Conservation (phyloP, 2,113 vertebrate genomes). For the Leiothrix lutea region DNA sequence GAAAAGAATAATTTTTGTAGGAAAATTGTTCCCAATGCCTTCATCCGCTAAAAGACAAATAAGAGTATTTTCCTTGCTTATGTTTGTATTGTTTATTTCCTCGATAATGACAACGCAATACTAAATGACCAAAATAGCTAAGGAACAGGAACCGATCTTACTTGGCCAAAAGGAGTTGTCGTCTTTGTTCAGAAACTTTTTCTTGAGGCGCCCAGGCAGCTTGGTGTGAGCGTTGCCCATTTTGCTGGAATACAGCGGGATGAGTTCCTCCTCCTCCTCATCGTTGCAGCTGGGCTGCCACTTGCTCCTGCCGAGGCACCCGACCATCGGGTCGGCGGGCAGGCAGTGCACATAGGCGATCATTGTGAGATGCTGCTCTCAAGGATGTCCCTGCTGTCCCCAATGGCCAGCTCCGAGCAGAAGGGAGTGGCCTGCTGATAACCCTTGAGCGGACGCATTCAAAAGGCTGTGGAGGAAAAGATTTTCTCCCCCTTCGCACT, state of each 20-base stretch:
- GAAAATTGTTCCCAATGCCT: not conserved
- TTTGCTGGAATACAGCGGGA: constrained; percentile 62
- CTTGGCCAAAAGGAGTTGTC: constrained; percentile 80
- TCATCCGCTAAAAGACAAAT: not conserved
- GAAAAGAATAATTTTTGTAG: not conserved
- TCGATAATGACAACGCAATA: not conserved
- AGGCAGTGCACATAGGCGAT: constrained; percentile 83
- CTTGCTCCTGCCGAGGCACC: constrained; percentile 77
- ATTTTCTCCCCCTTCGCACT: not conserved
- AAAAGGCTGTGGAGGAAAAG: not conserved
- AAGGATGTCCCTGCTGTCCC: constrained; percentile 66
- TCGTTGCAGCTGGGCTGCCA: constrained; percentile 74
- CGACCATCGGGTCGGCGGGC: constrained; percentile 75
- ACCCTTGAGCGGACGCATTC: not conserved
- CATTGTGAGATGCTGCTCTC: constrained; percentile 73
- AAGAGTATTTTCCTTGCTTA: not conserved
- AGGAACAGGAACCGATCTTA: constrained; percentile 50
- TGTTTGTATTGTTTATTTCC: not conserved
- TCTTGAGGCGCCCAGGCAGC: constrained; percentile 68
- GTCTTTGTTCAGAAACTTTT: constrained; percentile 78
- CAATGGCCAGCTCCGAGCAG: constrained; percentile 45
- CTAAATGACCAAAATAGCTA: not conserved
- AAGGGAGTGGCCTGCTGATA: constrained; percentile 61
- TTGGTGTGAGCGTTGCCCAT: constrained; percentile 80
- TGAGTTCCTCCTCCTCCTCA: constrained; percentile 73